These are phyloP conservation scores for Bembecia ichneumoniformis DNA, from an alignment of 2,888 invertebrate genomes.

Conservation along the genomic window DNA sequence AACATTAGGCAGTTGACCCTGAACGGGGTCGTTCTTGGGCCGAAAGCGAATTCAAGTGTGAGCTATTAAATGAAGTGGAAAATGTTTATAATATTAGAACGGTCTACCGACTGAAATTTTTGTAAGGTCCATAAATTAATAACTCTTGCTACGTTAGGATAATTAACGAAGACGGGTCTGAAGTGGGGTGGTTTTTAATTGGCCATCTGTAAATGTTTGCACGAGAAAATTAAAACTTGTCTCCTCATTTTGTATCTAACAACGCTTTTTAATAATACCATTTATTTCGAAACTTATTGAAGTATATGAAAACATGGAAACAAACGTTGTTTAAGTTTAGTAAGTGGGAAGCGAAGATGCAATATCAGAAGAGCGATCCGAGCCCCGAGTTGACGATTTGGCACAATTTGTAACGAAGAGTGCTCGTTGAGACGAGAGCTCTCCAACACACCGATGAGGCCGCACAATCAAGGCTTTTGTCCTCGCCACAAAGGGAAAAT, in stretches of 20 bases:
- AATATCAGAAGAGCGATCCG: slow-evolving; percentile 44
- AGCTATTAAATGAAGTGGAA: too few relatives aligned
- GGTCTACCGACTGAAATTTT: not conserved
- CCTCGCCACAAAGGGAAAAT: slow-evolving; percentile 37
- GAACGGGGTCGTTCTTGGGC: too few relatives aligned
- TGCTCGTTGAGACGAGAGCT: slow-evolving; percentile 31
- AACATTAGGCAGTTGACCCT: too few relatives aligned
- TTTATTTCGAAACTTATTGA: not conserved
- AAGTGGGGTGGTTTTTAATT: slow-evolving; percentile 42
- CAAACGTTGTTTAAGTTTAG: not conserved
- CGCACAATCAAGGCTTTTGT: slow-evolving; percentile 44
- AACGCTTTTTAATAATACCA: not conserved
- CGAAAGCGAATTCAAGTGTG: too few relatives aligned
- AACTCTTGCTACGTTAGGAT: slow-evolving; percentile 21
- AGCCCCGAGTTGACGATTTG: slow-evolving; percentile 51
- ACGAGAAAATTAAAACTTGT: slow-evolving; percentile 36
- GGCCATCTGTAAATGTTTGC: slow-evolving; percentile 43
- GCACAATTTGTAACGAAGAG: slow-evolving; percentile 50
- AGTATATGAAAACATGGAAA: not conserved
- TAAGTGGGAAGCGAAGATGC: slow-evolving; percentile 16
- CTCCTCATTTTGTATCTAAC: slow-evolving; percentile 3
- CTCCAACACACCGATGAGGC: slow-evolving; percentile 31
- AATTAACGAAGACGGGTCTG: slow-evolving; percentile 36
- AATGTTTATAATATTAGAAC: not conserved
- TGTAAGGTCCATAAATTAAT: not conserved